A percentile compares a stretch with the other conserved stretches of the same genome.
phyloP scores from a whole-genome alignment of 2,113 vertebrate species.

The Phyllostomus discolor region DNA sequence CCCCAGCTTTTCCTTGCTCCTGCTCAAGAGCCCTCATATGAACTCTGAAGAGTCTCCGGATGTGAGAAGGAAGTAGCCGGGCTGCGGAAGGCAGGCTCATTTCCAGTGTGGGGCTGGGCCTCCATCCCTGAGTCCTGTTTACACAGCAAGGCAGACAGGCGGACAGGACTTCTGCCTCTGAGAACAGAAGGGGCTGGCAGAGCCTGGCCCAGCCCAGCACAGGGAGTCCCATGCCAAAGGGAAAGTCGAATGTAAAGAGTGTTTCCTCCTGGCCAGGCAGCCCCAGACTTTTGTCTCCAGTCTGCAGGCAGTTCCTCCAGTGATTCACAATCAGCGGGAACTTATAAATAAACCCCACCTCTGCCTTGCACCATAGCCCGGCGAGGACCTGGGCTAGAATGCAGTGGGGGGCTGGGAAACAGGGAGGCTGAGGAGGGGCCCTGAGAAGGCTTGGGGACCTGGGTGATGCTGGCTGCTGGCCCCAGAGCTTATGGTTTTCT shows the following conservation, averaged over 20 bases:
- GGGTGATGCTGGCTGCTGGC: background rate
- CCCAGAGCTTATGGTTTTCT: background rate
- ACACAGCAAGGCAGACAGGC: constrained; percentile 73
- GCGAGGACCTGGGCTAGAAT: background rate
- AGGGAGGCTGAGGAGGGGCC: constrained; percentile 15
- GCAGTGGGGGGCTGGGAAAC: background rate
- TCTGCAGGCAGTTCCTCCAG: constrained; percentile 79
- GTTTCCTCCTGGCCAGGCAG: constrained; percentile 81
- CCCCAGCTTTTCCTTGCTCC: background rate
- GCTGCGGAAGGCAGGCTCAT: constrained; percentile 69
- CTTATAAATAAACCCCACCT: constrained; percentile 84
- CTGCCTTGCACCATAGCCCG: constrained; percentile 35
- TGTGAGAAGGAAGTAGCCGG: constrained; percentile 57
- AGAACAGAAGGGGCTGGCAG: constrained; percentile 70
- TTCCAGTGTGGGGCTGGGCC: constrained; percentile 62
- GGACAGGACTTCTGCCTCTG: constrained; percentile 57
- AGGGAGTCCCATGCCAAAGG: constrained; percentile 77
- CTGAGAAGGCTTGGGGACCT: constrained; percentile 36
- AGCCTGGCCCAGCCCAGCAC: constrained; percentile 66
- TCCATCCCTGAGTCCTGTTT: constrained; percentile 72
- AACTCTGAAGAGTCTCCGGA: constrained; percentile 60
- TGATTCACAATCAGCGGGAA: constrained; percentile 81
- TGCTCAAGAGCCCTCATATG: constrained; percentile 19
- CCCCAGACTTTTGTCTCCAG: constrained; percentile 85
- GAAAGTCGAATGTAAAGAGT: constrained; percentile 78